Percentiles rank a stretch among this genome's conserved stretches.
Conservation (phyloP, 1,140 invertebrate species). For the Platorchestia sp. region DNA sequence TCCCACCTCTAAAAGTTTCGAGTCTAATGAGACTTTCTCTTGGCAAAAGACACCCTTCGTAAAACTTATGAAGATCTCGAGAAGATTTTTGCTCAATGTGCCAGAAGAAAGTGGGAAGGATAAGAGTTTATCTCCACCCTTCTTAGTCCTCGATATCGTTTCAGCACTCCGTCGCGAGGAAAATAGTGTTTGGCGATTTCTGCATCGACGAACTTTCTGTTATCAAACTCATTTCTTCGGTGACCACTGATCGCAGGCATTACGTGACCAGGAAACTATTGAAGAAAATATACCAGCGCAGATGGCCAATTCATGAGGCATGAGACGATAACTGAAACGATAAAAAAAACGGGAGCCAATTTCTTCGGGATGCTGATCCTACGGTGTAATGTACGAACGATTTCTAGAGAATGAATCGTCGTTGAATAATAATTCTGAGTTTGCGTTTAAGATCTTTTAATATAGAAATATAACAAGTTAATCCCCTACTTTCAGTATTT, state of each 20-base stretch:
- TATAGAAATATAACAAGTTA: no score
- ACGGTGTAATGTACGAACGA: not conserved
- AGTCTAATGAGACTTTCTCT: conserved; percentile 27
- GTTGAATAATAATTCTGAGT: no score
- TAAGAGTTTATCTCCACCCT: conserved; percentile 4
- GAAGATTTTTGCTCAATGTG: conserved; percentile 41
- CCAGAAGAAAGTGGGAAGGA: conserved; percentile 15
- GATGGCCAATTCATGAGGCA: not conserved
- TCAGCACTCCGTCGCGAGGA: not conserved
- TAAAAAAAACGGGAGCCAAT: not conserved
- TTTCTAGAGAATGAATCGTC: no score
- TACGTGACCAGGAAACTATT: not conserved
- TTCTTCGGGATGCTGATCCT: not conserved
- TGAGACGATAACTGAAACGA: not conserved
- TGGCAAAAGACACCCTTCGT: conserved; percentile 38
- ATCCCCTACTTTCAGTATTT: no score
- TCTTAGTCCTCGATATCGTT: not conserved
- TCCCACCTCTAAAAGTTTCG: not conserved
- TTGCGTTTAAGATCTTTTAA: no score
- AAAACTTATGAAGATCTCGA: conserved; percentile 19
- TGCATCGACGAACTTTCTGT: not conserved
- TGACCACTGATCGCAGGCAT: not conserved
- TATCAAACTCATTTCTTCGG: not conserved
- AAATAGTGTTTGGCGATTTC: not conserved
- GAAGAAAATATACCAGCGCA: not conserved